Evolutionary conservation across 1,140 invertebrate genomes (phyloP), one percentile per base, ranked within the genome.

Genomic region (Calliopsis andreniformis): DNA sequence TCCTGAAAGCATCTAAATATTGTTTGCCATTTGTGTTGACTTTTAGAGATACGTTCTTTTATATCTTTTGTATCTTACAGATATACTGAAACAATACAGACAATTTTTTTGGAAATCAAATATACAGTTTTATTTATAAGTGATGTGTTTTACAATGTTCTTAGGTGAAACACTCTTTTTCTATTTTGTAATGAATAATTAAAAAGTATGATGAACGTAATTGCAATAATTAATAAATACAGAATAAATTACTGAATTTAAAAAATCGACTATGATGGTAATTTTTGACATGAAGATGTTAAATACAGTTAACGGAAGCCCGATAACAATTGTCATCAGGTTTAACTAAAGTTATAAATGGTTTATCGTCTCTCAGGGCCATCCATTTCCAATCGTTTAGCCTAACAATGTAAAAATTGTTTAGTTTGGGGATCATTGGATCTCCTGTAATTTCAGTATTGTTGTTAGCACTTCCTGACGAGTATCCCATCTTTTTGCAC

Each of bases 321-420:
- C 85, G 86, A 47, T 89, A 64, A 47, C 90, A 91, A 3, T 49
- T 30, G 8, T 53, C 51, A 7, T 68, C 28, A 1, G 87, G 55
- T 49, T 35, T 55, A 0, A 69, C 43, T 42, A 89, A 76, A 23
- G 39, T 82, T 45, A 87, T 77, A 6, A 89, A 32, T 3, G 87
- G 83, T 23, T 62, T 76, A 28, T 89, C 68, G 0, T 72, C 2
- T 1, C 82, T 84, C 82, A 90, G 70, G 0, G 51, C 55, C 12
- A 89, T 43, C 82, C 83, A 86, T 5, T 49, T 69, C 7, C 59
- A 3, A 0, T 49, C 0, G 61, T 90, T 90, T 6, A 90, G 7
- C 69, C 63, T 79, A 18, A 91, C 61, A 42, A 86, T 77, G 28
- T 85, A 87, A 45, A 90, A 91, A 23, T 85, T 53, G 32, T 89